These are phyloP conservation scores for Laodelphax striatellus DNA, from an alignment of 1,140 invertebrate species.

Conservation along the genomic window DNA sequence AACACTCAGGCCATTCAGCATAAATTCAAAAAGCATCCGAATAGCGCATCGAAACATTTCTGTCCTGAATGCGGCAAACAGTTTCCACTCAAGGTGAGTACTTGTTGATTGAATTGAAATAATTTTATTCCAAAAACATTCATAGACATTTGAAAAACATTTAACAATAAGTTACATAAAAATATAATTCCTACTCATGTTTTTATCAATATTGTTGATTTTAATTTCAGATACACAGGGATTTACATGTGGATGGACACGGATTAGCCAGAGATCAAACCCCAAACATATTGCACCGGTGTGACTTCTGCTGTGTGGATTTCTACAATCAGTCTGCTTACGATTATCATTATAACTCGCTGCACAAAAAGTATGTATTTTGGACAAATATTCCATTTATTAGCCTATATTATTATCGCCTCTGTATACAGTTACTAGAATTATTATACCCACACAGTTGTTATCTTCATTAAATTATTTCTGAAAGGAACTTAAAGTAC, in stretches of 20 bases:
- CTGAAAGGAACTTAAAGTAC: too few relatives aligned
- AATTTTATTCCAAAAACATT: too few relatives aligned
- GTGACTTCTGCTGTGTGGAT: slow-evolving; percentile 42
- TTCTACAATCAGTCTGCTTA: slow-evolving; percentile 47
- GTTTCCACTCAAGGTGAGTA: slow-evolving; percentile 49
- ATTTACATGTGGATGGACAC: slow-evolving; percentile 30
- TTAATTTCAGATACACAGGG: slow-evolving; percentile 43
- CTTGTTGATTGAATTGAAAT: neutral
- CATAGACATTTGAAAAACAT: too few relatives aligned
- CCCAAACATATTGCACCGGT: slow-evolving; percentile 32
- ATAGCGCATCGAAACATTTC: slow-evolving; percentile 47
- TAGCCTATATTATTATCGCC: too few relatives aligned
- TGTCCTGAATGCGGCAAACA: slow-evolving; percentile 54
- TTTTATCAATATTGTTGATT: neutral
- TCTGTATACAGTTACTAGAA: too few relatives aligned
- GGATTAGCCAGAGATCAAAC: slow-evolving; percentile 26
- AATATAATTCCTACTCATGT: too few relatives aligned
- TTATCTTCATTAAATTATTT: too few relatives aligned
- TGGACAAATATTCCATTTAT: too few relatives aligned
- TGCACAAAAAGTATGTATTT: slow-evolving; percentile 38
- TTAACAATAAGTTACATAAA: too few relatives aligned
- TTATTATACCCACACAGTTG: too few relatives aligned
- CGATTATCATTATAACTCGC: slow-evolving; percentile 48
- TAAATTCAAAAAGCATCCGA: slow-evolving; percentile 51
- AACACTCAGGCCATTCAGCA: slow-evolving; percentile 52